Conservation (phyloP, 2,797 vertebrate genomes). For the Myotis myotis region DNA sequence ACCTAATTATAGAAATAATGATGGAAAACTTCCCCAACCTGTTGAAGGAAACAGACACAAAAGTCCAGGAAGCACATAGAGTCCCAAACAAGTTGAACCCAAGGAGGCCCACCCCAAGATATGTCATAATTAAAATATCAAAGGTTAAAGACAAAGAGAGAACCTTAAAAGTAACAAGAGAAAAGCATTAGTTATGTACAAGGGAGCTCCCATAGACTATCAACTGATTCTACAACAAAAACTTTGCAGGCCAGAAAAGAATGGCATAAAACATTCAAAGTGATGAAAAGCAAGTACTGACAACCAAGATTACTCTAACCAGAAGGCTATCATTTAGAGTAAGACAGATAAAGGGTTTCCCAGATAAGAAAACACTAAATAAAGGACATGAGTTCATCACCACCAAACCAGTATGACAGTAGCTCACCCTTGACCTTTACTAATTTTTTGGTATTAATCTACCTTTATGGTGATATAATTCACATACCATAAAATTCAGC, state of each 20-base stretch:
- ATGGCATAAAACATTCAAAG: not conserved
- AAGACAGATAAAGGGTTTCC: not conserved
- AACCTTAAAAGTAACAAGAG: not conserved
- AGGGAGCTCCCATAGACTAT: not conserved
- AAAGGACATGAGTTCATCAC: not conserved
- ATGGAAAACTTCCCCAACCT: not conserved
- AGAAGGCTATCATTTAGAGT: not conserved
- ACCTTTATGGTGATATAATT: not conserved
- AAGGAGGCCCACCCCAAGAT: not conserved
- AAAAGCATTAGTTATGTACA: not conserved
- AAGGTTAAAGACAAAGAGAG: not conserved
- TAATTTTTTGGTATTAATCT: not conserved
- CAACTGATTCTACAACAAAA: not conserved
- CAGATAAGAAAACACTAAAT: not conserved
- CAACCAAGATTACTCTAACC: not conserved
- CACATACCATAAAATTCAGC: not conserved
- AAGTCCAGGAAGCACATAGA: not conserved
- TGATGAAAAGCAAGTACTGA: not conserved
- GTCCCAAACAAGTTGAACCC: not conserved
- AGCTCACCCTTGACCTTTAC: not conserved
- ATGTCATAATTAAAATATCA: not conserved
- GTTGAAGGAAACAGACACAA: not conserved
- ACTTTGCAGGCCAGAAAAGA: not conserved
- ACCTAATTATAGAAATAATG: not conserved
- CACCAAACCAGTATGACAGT: not conserved